Evolutionary conservation across 1,140 invertebrate genomes (phyloP).

Genomic region (Pantala flavescens): DNA sequence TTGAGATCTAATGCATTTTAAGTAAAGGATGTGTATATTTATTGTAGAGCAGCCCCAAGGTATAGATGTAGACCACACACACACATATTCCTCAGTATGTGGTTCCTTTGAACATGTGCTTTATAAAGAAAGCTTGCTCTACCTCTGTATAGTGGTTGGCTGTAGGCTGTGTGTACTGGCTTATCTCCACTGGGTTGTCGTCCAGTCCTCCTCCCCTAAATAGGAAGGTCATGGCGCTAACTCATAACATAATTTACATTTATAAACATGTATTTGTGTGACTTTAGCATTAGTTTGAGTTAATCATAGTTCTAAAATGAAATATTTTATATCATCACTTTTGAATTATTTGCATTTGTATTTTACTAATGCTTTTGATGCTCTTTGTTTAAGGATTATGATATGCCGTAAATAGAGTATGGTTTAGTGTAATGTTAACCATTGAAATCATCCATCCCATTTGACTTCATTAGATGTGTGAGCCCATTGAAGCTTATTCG

Average conservation of each 20-base stretch:
- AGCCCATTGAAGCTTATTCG: not conserved
- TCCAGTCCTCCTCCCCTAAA: not conserved
- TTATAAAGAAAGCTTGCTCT: slow-evolving; percentile 10
- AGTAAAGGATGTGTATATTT: slow-evolving; percentile 10
- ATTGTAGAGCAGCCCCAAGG: slow-evolving; percentile 1
- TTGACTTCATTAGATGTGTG: not conserved
- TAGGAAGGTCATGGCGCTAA: not conserved
- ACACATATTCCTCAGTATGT: slow-evolving; percentile 9
- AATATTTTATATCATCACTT: slow-evolving; percentile 11
- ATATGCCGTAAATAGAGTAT: not conserved
- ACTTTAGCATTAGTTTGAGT: slow-evolving; percentile 10
- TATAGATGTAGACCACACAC: not conserved
- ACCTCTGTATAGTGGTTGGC: slow-evolving; percentile 7
- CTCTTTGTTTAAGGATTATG: slow-evolving; percentile 1
- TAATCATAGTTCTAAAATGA: not conserved
- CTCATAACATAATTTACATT: slow-evolving; percentile 9
- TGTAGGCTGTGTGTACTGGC: slow-evolving; percentile 7
- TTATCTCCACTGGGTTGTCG: not conserved
- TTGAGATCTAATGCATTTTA: slow-evolving; percentile 10
- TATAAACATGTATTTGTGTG: slow-evolving; percentile 10
- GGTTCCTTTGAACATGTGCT: slow-evolving; percentile 8
- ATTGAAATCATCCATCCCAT: not conserved
- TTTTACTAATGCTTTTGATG: slow-evolving; percentile 10
- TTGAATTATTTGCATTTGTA: slow-evolving; percentile 10
- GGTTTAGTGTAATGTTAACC: slow-evolving; percentile 7